phyloP scores from a whole-genome alignment of 2,113 vertebrate genomes.

The Lagopus muta region DNA sequence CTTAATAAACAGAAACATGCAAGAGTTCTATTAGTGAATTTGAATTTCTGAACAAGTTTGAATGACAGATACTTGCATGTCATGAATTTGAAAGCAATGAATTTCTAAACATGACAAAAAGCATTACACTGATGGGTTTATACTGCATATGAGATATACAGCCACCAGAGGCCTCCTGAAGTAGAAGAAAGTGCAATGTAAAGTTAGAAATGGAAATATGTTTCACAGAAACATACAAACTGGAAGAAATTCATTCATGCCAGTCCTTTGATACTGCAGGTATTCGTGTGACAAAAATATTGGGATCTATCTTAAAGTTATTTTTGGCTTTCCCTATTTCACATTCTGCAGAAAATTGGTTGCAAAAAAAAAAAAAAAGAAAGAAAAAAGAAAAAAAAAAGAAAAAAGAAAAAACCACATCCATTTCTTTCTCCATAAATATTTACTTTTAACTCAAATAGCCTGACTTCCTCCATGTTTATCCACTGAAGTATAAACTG shows the following conservation, averaged over 20 bases:
- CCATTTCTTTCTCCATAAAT: neutral
- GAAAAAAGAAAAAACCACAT: neutral
- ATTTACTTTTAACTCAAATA: neutral
- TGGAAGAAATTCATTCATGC: neutral
- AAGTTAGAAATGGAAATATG: neutral
- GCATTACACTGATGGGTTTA: neutral
- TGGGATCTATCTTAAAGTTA: neutral
- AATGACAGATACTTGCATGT: constrained; percentile 20
- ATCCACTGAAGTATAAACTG: neutral
- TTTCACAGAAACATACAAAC: neutral
- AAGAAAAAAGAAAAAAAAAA: neutral
- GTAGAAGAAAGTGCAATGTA: neutral
- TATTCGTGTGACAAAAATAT: neutral
- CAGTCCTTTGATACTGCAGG: neutral
- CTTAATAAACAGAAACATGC: constrained; percentile 1
- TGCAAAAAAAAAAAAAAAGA: neutral
- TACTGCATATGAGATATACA: neutral
- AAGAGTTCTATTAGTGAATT: neutral
- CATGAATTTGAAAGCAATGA: constrained; percentile 27
- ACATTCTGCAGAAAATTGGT: neutral
- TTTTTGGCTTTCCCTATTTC: neutral
- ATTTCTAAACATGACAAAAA: neutral
- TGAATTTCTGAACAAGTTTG: constrained; percentile 1
- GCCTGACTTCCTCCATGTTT: neutral
- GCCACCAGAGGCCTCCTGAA: neutral